These are phyloP conservation scores for Drosophila aldrichi DNA, from an alignment of 2,888 invertebrate species.

Conservation along the genomic window DNA sequence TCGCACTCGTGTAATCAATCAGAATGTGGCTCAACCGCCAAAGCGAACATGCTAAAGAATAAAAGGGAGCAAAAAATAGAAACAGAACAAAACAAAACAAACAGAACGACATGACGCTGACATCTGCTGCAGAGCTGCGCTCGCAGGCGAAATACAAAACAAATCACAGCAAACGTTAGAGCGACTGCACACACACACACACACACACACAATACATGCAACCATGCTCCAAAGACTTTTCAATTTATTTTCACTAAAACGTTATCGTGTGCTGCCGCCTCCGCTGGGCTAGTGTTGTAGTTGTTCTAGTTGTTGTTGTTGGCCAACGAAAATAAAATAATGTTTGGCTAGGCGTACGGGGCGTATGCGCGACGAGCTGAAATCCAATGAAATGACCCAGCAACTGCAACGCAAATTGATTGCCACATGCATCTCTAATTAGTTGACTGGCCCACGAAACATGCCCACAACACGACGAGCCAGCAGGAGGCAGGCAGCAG, in stretches of 20 bases:
- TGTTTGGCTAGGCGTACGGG: constrained; percentile 31
- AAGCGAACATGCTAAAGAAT: constrained; percentile 44
- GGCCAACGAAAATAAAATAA: constrained; percentile 53
- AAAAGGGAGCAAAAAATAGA: constrained; percentile 1
- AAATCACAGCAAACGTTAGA: constrained; percentile 49
- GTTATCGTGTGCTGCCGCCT: constrained; percentile 54
- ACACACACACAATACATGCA: constrained; percentile 57
- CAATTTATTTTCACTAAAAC: constrained; percentile 79
- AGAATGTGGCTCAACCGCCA: constrained; percentile 66
- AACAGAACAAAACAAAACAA: constrained; percentile 19
- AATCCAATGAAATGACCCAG: constrained; percentile 64
- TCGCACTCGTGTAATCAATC: constrained; percentile 79
- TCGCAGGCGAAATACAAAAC: constrained; percentile 42
- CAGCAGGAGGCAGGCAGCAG: not conserved
- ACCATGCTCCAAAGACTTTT: constrained; percentile 75
- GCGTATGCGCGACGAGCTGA: constrained; percentile 43
- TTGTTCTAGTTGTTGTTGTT: constrained; percentile 28
- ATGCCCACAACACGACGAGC: constrained; percentile 16
- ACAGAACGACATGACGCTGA: constrained; percentile 42
- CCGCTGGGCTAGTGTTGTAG: constrained; percentile 35
- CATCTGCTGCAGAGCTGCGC: constrained; percentile 64
- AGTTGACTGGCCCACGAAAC: constrained; percentile 44
- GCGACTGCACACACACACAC: constrained; percentile 39
- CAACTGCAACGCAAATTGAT: constrained; percentile 73
- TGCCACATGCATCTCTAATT: constrained; percentile 75